Evolutionary conservation across 2,888 invertebrate species (phyloP), one percentile per base, ranked within the genome.

Genomic region (Clitarchus hookeri): DNA sequence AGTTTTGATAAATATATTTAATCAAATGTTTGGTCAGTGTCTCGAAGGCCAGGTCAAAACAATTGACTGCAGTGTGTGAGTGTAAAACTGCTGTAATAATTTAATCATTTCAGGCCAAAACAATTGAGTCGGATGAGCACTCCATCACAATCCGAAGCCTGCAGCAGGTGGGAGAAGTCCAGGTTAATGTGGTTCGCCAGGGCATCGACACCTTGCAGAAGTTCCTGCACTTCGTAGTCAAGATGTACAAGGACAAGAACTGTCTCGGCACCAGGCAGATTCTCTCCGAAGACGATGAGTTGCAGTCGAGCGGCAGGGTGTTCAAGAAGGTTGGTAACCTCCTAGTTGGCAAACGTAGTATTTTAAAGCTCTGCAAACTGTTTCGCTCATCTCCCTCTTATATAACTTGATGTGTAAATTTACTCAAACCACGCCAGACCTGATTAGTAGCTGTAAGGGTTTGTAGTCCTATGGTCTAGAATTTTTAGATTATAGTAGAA

Each of bases 221-320:
- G 91, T 95, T 98, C 93, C 94, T 98, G 90, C 94, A 94, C 44
- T 96, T 95, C 90, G 96, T 97, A 54, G 94, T 95, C 83, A 94
- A 94, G 89, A 94, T 95, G 89, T 96, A 97, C 92, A 93, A 94
- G 13, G 93, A 94, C 84, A 95, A 95, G 89, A 94, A 94, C 86
- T 98, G 97, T 89, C 94, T 98, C 88, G 99, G 99, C 84, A 98
- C 98, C 0, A 93, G 99, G 86, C 95, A 98, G 89, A 96, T 98
- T 89, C 93, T 98, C 82, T 95, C 96, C 87, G 99, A 98, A 91
- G 97, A 98, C 91, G 98, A 99, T 91, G 99, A 99, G 91, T 92
- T 95, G 23, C 99, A 99, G 91, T 95, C 97, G 0, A 98, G 98
- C 90, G 99, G 99, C 84, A 94, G 98, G 88, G 94, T 98, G 84